Base-by-base conservation (phyloP, 2,888 invertebrate species). In the Cepaea hortensis region DNA sequence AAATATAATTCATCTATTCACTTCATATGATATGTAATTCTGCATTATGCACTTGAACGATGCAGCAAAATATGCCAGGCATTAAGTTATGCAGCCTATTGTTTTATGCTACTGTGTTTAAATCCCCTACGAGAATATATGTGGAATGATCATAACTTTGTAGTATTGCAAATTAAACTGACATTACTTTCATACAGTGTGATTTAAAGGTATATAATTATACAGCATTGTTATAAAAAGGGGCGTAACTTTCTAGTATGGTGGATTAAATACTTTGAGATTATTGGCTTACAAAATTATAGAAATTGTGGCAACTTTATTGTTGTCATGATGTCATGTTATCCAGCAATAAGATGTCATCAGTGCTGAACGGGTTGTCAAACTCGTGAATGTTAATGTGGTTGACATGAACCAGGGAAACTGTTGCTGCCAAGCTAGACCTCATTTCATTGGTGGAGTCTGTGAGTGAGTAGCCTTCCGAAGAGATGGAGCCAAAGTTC, bases 371-470 rank as follows among this genome's bases (percentile, higher is more conserved):
- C 2, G 55, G 11, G n/a, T n/a, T 55, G n/a, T 77, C 55, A 77
- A 61, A 23, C 6, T 3, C 3, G 0, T 55, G 23, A 3, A 11
- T 55, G 9, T 50, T 50, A 9, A 77, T 23, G 2, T 20, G 55
- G 76, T 50, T 20, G n/a, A 20, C 62, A 68, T 81, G 82, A 5
- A 82, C 70, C 70, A 82, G n/a, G 11, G 86, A 86, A 46, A 76
- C 75, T 5, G 80, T 77, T 35, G 82, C 68, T 20, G 65, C 23
- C 50, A 86, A 20, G 23, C 46, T 76, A 55, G 73, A 50, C 0
- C 61, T 62, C 13, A 85, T 9, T 1, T 85, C 80, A 23, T 9
- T n/a, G 46, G 70, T 61, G 3, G 82, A 77, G 50, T 82, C 77
- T 35, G 35, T 76, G 15, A 79, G 55, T 9, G 50, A 35, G 68